phyloP scores from a whole-genome alignment of 2,113 vertebrate genomes.

The Microcebus ravelobensis region DNA sequence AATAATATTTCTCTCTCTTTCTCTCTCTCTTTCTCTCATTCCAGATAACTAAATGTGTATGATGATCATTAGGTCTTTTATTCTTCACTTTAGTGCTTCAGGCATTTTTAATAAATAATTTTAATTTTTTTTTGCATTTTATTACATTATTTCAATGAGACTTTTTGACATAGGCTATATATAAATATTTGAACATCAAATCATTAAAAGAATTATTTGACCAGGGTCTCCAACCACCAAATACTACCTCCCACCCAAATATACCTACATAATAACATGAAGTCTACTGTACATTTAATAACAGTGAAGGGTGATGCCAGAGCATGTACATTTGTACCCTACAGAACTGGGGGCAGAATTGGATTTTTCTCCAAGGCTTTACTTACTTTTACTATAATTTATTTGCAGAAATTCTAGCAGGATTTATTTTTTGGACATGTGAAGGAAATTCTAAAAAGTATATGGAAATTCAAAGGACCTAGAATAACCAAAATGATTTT shows the following conservation, averaged over 20 bases:
- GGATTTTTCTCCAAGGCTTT: neutral
- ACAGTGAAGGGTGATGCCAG: no score
- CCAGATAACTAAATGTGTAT: neutral
- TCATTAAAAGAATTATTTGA: neutral
- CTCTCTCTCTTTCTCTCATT: neutral
- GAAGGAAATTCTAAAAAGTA: neutral
- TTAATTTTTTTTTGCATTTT: neutral
- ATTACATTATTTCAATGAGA: neutral
- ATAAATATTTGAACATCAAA: neutral
- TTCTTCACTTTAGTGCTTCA: neutral
- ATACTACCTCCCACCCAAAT: neutral
- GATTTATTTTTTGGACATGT: neutral
- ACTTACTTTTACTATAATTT: neutral
- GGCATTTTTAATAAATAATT: neutral
- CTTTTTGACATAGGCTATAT: neutral
- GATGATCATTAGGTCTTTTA: neutral
- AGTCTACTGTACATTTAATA: fast-evolving
- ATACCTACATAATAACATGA: neutral
- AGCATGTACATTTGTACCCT: no score
- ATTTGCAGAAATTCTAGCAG: neutral
- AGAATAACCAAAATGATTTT: neutral
- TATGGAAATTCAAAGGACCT: neutral
- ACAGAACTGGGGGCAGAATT: neutral
- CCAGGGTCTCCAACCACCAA: neutral
- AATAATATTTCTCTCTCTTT: neutral